Evolutionary conservation across 2,888 invertebrate species (phyloP).

Genomic region (Villa cingulata): DNA sequence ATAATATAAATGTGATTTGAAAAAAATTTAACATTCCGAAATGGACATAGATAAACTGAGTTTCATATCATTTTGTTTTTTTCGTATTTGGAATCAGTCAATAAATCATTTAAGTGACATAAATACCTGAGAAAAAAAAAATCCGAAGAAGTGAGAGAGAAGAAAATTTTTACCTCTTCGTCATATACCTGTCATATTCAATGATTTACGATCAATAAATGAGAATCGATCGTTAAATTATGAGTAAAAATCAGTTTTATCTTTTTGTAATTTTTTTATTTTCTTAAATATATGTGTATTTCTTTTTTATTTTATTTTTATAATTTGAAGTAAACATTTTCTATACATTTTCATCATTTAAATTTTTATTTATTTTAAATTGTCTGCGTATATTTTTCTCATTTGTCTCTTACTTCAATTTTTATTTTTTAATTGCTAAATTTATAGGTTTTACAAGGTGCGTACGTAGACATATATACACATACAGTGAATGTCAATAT

Average conservation of each 20-base stretch:
- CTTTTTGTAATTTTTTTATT: neutral
- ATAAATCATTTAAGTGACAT: neutral
- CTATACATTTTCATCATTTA: no score
- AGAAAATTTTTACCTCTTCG: neutral
- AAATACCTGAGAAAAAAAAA: neutral
- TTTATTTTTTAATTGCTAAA: no score
- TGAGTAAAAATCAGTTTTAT: neutral
- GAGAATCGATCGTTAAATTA: neutral
- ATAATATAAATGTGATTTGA: no score
- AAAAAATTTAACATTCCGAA: neutral
- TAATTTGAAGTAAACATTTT: no score
- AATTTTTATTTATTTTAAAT: neutral
- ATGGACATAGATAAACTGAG: neutral
- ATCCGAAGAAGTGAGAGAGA: neutral
- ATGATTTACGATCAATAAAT: neutral
- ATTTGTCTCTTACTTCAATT: no score
- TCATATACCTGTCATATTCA: neutral
- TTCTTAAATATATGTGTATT: neutral
- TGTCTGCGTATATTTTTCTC: neutral
- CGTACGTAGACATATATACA: no score
- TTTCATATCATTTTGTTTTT: neutral
- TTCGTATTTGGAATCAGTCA: neutral
- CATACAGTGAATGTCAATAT: no score
- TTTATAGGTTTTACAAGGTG: no score
- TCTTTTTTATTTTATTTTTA: no score